These are phyloP conservation scores for Amazona guildingii DNA, from an alignment of 2,113 vertebrate species.

Conservation along the genomic window DNA sequence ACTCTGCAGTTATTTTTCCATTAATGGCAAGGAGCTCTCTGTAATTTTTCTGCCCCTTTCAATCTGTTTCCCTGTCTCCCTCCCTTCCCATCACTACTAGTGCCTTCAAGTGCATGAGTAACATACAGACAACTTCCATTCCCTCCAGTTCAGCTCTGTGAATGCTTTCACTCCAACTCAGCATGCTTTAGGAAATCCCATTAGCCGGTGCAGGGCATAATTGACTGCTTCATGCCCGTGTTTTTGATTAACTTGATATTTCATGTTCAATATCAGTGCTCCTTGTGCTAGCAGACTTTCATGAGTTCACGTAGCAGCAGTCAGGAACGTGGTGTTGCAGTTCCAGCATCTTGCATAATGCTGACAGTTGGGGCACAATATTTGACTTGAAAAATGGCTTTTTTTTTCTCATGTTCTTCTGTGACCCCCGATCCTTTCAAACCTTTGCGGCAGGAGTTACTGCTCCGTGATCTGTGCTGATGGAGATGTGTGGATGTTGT, in stretches of 20 bases:
- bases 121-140: neutral
- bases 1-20: slow-evolving; percentile 62
- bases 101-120: slow-evolving; percentile 47
- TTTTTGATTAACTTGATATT: neutral
- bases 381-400: neutral
- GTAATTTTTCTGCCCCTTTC: slow-evolving; percentile 32
- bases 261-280: neutral
- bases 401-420: neutral
- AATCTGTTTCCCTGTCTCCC: slow-evolving; percentile 43
- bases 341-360: neutral
- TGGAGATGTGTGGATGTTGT: neutral
- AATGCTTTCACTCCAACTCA: neutral
- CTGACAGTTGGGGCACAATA: neutral
- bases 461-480: neutral
- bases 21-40: slow-evolving; percentile 52
- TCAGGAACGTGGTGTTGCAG: neutral
- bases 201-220: neutral
- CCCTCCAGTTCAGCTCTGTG: neutral
- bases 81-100: slow-evolving; percentile 32
- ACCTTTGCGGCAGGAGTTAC: neutral
- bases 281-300: neutral
- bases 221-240: neutral
- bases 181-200: neutral
- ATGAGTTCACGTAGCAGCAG: neutral
- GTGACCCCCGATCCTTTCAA: neutral